Evolutionary conservation across 2,113 vertebrate genomes (phyloP).

Genomic region (Pachyramphus minor): DNA sequence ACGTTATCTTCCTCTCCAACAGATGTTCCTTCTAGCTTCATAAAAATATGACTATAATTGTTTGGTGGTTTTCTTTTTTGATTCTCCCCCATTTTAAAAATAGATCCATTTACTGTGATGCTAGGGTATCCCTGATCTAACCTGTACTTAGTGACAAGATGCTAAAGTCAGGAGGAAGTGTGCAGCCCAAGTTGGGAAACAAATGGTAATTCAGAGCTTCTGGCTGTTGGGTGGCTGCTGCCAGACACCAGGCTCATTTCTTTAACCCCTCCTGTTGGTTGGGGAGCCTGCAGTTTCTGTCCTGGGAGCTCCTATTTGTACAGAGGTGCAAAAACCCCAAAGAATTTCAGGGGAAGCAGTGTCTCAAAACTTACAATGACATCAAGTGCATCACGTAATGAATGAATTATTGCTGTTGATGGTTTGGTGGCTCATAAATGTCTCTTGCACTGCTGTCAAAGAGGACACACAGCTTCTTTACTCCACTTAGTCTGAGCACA

Average conservation of each 20-base stretch:
- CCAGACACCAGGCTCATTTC: not conserved
- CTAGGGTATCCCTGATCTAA: not conserved
- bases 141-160: not conserved
- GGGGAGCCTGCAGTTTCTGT: not conserved
- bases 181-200: not conserved
- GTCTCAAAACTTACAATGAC: not conserved
- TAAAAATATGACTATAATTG: not conserved
- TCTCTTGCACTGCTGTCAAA: not conserved
- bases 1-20: not conserved
- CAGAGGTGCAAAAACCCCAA: not conserved
- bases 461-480: not conserved
- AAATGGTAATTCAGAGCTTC: not conserved
- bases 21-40: not conserved
- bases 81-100: not conserved
- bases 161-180: not conserved
- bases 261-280: not conserved
- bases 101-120: not conserved
- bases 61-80: not conserved
- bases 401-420: not conserved
- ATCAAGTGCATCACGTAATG: not conserved
- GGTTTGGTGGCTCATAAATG: conserved; percentile 8
- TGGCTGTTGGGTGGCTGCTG: not conserved
- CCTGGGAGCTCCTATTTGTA: not conserved
- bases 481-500: not conserved
- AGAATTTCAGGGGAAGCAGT: not conserved